These are phyloP conservation scores for Mystacornis crossleyi DNA, from an alignment of 2,113 vertebrate genomes.

Conservation along the genomic window DNA sequence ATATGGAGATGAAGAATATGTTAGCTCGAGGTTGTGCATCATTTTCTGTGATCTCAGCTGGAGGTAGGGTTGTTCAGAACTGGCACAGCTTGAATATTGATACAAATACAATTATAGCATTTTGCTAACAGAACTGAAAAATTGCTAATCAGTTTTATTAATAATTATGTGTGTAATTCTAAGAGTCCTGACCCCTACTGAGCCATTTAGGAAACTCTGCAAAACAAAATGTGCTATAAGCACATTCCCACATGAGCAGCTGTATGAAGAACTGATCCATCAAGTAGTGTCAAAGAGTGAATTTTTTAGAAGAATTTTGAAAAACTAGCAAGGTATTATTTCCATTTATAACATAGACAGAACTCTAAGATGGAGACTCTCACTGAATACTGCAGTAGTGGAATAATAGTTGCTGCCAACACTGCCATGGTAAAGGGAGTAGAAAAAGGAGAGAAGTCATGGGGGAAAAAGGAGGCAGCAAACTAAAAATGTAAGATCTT, in stretches of 20 bases:
- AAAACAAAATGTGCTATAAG: constrained; percentile 9
- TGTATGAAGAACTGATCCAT: not conserved
- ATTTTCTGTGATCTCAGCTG: constrained; percentile 52
- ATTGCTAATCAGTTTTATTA: constrained; percentile 49
- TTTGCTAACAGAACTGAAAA: constrained; percentile 4
- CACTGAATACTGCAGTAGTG: not conserved
- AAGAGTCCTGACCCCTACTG: not conserved
- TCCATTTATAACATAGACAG: not conserved
- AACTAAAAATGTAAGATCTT: not conserved
- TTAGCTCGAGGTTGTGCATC: constrained; percentile 9
- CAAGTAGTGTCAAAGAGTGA: not conserved
- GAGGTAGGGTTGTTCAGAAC: constrained; percentile 32
- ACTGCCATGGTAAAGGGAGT: not conserved
- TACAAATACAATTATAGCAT: constrained; percentile 54
- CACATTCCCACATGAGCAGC: not conserved
- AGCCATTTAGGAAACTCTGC: constrained; percentile 25
- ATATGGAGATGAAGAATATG: constrained; percentile 33
- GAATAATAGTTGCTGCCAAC: not conserved
- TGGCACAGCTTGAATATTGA: constrained; percentile 64
- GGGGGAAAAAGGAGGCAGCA: not conserved
- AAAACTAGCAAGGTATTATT: not conserved
- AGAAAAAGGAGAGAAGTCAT: not conserved
- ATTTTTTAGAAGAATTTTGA: not conserved
- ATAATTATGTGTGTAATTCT: constrained; percentile 18
- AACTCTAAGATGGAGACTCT: not conserved